Percentiles rank a stretch among this genome's conserved stretches.
Conservation (phyloP, 2,888 invertebrate species). For the Spilosoma lubricipeda region DNA sequence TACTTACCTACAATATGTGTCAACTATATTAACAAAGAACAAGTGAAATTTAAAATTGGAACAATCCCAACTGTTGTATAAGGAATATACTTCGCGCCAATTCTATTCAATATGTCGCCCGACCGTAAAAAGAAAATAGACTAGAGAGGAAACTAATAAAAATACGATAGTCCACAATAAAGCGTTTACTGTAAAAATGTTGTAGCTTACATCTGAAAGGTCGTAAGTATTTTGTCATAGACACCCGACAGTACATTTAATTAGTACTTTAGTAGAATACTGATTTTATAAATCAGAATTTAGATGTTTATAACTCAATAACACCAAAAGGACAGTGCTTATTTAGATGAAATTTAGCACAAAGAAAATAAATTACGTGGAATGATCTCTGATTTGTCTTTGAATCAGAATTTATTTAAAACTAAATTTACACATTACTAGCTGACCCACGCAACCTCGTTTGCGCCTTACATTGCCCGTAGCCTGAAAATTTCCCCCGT, state of each 20-base stretch:
- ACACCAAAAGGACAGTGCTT: neutral
- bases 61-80: slow-evolving; percentile 45
- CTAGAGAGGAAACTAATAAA: slow-evolving; percentile 71
- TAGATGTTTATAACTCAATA: neutral
- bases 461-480: too few relatives aligned
- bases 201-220: slow-evolving; percentile 43
- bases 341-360: too few relatives aligned
- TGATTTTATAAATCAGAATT: neutral
- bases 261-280: neutral
- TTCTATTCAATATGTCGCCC: slow-evolving; percentile 79
- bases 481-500: too few relatives aligned
- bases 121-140: slow-evolving; percentile 75
- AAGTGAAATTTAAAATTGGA: slow-evolving; percentile 2
- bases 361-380: too few relatives aligned
- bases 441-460: too few relatives aligned
- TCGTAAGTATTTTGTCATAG: slow-evolving; percentile 27
- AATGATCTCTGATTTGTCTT: too few relatives aligned
- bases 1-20: too few relatives aligned
- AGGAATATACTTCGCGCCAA: slow-evolving; percentile 62
- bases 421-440: too few relatives aligned
- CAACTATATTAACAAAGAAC: neutral
- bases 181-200: slow-evolving; percentile 60
- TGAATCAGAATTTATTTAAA: too few relatives aligned
- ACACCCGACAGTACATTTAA: neutral
- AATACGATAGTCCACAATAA: slow-evolving; percentile 62